Percentiles rank a stretch among this genome's conserved stretches.
Evolutionary conservation across 1,140 invertebrate genomes (phyloP).

Genomic region (Piezodorus guildinii): DNA sequence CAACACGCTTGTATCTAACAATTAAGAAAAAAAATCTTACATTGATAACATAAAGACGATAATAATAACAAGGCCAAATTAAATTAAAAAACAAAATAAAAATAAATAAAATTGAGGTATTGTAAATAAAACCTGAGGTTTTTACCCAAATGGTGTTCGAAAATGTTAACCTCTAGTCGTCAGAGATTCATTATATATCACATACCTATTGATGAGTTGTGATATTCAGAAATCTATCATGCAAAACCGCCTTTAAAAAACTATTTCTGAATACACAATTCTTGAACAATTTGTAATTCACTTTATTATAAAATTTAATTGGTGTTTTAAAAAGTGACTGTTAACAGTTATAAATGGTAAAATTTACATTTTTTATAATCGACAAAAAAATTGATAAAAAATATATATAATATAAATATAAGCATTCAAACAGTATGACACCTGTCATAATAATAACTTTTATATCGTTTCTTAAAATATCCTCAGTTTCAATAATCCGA

Average conservation of each 20-base stretch:
- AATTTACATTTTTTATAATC: slow-evolving; percentile 5
- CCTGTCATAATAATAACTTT: slow-evolving; percentile 9
- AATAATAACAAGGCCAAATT: slow-evolving; percentile 6
- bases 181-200: slow-evolving; percentile 10
- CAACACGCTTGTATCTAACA: not conserved
- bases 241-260: not conserved
- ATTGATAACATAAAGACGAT: slow-evolving; percentile 10
- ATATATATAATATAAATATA: slow-evolving; percentile 16
- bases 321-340: slow-evolving; percentile 9
- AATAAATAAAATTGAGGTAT: slow-evolving; percentile 12
- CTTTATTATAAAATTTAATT: slow-evolving; percentile 6
- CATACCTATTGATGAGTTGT: slow-evolving; percentile 13
- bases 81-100: not conserved
- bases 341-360: slow-evolving; percentile 1
- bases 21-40: not conserved
- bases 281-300: not conserved
- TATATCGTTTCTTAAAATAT: slow-evolving; percentile 10
- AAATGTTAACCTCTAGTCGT: slow-evolving; percentile 4
- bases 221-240: not conserved
- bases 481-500: slow-evolving; percentile 9
- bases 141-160: slow-evolving; percentile 11
- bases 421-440: slow-evolving; percentile 15
- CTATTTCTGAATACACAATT: slow-evolving; percentile 4
- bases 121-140: slow-evolving; percentile 11
- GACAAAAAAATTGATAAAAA: slow-evolving; percentile 3